These are phyloP conservation scores for Candidula unifasciata DNA, from an alignment of 2,888 invertebrate genomes.

Conservation along the genomic window DNA sequence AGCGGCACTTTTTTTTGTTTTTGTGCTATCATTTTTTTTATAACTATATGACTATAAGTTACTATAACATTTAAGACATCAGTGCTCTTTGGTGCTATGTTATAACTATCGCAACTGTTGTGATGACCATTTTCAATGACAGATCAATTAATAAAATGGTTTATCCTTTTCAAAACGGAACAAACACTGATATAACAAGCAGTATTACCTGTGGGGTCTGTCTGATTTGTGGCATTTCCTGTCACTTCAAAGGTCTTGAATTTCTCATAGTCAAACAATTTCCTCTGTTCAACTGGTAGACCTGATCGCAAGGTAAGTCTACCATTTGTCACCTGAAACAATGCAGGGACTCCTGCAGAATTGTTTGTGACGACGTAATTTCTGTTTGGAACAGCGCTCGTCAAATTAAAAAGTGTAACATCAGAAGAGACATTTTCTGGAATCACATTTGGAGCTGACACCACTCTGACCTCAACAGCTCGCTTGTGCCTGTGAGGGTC, in stretches of 20 bases:
- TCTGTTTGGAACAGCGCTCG: not conserved
- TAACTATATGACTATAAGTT: too few relatives aligned
- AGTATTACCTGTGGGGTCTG: slow-evolving; percentile 13
- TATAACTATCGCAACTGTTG: too few relatives aligned
- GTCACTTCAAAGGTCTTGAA: slow-evolving; percentile 24
- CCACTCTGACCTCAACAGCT: not conserved
- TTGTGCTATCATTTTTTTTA: too few relatives aligned
- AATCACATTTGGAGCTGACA: not conserved
- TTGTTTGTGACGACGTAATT: slow-evolving; percentile 12
- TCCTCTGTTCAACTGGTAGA: not conserved
- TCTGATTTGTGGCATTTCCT: slow-evolving; percentile 22
- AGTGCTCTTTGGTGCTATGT: too few relatives aligned
- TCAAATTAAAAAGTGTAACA: slow-evolving; percentile 19
- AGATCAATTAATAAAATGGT: not conserved
- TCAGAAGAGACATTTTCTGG: slow-evolving; percentile 25
- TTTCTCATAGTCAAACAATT: slow-evolving; percentile 38
- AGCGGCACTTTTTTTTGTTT: too few relatives aligned
- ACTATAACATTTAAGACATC: too few relatives aligned
- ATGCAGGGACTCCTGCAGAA: not conserved
- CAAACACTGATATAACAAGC: not conserved
- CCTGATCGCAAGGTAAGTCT: not conserved
- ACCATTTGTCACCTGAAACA: slow-evolving; percentile 30
- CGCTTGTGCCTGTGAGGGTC: not conserved
- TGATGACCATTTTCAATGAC: too few relatives aligned
- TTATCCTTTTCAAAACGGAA: not conserved